These are phyloP conservation scores for Anguilla anguilla DNA, from an alignment of 2,797 vertebrate species.

Conservation along the genomic window DNA sequence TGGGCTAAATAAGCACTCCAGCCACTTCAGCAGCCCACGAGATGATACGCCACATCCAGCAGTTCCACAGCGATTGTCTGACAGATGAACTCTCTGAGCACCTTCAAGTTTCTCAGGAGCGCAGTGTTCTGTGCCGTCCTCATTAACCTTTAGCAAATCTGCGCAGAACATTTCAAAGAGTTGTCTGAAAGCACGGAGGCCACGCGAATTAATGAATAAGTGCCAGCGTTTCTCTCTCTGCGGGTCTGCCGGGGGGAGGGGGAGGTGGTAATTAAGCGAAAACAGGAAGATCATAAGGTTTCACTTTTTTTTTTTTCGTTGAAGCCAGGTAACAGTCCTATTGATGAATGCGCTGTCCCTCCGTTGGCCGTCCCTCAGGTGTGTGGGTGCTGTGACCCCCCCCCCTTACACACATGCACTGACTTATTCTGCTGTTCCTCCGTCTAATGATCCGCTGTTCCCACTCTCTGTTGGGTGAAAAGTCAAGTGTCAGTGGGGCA, in stretches of 20 bases:
- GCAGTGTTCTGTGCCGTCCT: constrained; percentile 1
- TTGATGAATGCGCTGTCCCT: background rate
- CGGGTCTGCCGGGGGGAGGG: no score
- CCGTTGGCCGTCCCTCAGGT: background rate
- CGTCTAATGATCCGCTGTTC: background rate
- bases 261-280: background rate
- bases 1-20: background rate
- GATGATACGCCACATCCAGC: background rate
- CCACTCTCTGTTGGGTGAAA: background rate
- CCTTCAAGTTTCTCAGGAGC: background rate
- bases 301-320: background rate
- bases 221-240: background rate
- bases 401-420: background rate
- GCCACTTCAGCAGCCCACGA: background rate
- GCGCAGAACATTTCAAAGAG: constrained; percentile 2
- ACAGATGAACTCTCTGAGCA: background rate
- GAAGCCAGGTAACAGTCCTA: background rate
- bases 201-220: background rate
- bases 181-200: background rate
- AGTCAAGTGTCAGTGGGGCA: background rate
- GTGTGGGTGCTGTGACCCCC: background rate
- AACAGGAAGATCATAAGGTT: background rate
- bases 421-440: background rate
- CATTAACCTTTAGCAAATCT: constrained; percentile 6
- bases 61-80: background rate